These are phyloP conservation scores for Corvus hawaiiensis DNA, from an alignment of 2,113 vertebrate species.

Conservation along the genomic window DNA sequence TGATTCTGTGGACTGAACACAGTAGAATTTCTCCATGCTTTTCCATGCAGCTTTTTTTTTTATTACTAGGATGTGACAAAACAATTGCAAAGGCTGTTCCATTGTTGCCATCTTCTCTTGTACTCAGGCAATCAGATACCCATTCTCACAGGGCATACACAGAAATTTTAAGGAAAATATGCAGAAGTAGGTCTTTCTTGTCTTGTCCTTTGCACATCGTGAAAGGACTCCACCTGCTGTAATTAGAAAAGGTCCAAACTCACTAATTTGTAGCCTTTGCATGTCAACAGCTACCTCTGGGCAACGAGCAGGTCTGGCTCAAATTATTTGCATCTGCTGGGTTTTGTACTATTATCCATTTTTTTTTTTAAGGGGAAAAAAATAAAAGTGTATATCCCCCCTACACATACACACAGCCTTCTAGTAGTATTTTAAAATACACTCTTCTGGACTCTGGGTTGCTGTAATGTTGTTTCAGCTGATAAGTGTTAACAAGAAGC, in stretches of 20 bases:
- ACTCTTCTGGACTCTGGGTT: not conserved
- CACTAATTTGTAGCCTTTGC: not conserved
- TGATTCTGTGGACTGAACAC: not conserved
- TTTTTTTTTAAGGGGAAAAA: not conserved
- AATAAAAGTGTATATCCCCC: not conserved
- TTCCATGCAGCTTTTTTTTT: not conserved
- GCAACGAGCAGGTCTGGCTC: not conserved
- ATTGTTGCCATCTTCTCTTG: not conserved
- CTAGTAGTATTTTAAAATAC: not conserved
- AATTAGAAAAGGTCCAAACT: not conserved
- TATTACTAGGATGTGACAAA: not conserved
- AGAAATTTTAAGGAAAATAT: not conserved
- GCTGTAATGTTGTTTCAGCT: slow-evolving; percentile 30
- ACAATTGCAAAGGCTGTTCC: not conserved
- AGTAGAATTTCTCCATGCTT: not conserved
- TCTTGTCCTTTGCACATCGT: not conserved
- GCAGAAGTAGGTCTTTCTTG: not conserved
- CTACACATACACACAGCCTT: not conserved
- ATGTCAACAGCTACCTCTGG: not conserved
- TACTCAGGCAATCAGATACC: not conserved
- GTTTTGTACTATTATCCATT: not conserved
- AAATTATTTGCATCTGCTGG: not conserved
- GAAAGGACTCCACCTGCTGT: not conserved
- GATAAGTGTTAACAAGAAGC: slow-evolving; percentile 27
- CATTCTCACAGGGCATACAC: not conserved